phyloP scores from a whole-genome alignment of 1,140 invertebrate species.

The Anagrus nilaparvatae region DNA sequence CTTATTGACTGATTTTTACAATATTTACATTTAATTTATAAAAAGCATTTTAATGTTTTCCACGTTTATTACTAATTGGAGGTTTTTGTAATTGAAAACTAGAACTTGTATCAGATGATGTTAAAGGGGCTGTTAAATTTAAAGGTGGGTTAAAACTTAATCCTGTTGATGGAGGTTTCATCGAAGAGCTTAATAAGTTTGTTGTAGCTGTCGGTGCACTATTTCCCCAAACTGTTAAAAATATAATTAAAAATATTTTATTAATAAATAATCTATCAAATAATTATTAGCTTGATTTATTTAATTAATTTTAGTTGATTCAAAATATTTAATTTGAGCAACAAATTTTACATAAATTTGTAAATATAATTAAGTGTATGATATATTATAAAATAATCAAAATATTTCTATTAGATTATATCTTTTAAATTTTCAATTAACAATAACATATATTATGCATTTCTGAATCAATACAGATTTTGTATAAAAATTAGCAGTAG shows the following conservation, averaged over 20 bases:
- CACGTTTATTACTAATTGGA: conserved; percentile 57
- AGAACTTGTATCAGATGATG: conserved; percentile 28
- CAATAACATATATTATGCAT: too few species aligned
- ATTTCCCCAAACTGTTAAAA: conserved; percentile 37
- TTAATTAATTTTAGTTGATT: too few species aligned
- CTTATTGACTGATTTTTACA: too few species aligned
- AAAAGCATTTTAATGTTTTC: conserved; percentile 46
- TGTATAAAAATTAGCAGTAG: too few species aligned
- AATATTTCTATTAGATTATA: neutral
- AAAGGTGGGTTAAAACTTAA: conserved; percentile 37
- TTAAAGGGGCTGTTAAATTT: conserved; percentile 35
- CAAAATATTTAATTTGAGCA: too few species aligned
- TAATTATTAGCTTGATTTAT: too few species aligned
- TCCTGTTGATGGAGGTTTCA: conserved; percentile 42
- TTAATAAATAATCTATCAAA: too few species aligned
- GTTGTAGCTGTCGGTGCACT: conserved; percentile 27
- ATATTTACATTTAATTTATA: neutral
- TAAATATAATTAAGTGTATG: too few species aligned
- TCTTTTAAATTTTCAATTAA: neutral
- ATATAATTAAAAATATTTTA: conserved; percentile 12
- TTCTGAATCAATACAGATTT: too few species aligned
- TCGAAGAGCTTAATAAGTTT: conserved; percentile 41
- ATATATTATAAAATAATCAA: conserved; percentile 1
- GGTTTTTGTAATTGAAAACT: conserved; percentile 63
- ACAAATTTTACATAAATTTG: too few species aligned